A percentile compares a stretch with the other conserved stretches of the same genome.
Conservation (phyloP, 2,797 vertebrate genomes). For the Galagoides demidoff region DNA sequence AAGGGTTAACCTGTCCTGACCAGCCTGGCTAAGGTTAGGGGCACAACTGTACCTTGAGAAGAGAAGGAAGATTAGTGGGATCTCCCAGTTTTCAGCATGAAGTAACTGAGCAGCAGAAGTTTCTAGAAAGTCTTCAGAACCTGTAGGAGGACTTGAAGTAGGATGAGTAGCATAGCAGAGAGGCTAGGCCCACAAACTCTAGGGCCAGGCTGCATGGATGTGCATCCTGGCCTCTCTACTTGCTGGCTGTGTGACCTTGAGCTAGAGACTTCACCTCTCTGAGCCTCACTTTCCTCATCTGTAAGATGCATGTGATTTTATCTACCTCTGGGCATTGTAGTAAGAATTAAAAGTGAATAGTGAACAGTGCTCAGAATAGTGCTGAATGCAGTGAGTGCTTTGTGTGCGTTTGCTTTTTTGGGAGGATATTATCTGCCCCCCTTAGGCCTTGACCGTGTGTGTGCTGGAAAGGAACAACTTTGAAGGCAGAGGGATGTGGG, state of each 20-base stretch:
- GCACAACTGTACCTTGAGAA: neutral
- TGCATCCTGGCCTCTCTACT: neutral
- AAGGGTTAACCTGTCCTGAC: neutral
- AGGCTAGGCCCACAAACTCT: neutral
- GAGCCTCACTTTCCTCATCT: neutral
- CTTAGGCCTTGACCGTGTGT: neutral
- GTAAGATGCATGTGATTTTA: neutral
- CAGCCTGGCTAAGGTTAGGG: neutral
- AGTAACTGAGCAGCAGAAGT: neutral
- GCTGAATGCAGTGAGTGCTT: fast-evolving
- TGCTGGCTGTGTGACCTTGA: neutral
- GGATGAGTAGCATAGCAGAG: fast-evolving
- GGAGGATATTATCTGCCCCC: neutral
- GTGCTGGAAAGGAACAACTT: neutral
- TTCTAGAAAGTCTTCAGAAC: neutral
- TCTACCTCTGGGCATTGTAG: too few relatives aligned
- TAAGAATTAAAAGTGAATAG: neutral
- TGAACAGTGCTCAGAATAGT: neutral
- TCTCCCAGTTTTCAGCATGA: neutral
- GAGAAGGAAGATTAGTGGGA: neutral
- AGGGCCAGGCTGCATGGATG: neutral
- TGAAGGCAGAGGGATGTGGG: neutral
- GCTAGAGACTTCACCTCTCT: neutral
- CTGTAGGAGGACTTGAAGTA: neutral
- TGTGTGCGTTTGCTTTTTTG: neutral